These are phyloP conservation scores for Callyntrura guangdongensis DNA, from an alignment of 2,888 invertebrate genomes.

Conservation along the genomic window DNA sequence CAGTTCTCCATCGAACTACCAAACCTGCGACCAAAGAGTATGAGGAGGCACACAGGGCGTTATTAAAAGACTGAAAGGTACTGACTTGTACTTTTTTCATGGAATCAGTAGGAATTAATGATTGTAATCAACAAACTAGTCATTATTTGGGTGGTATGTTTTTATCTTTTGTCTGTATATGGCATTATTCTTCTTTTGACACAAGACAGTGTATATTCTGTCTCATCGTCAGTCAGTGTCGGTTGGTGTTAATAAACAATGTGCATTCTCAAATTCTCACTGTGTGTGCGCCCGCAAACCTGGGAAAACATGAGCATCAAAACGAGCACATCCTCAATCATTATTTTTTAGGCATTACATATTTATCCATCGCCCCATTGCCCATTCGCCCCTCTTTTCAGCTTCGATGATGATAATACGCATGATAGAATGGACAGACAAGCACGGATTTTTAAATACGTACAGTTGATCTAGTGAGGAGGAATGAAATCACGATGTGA, in stretches of 20 bases:
- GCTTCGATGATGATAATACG: background rate
- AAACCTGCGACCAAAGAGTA: no score
- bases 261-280: no score
- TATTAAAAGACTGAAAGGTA: conserved; percentile 60
- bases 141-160: conserved; percentile 76
- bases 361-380: no score
- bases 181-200: conserved; percentile 69
- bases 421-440: background rate
- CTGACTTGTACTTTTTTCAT: conserved; percentile 52
- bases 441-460: background rate
- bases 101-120: conserved; percentile 76
- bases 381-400: background rate
- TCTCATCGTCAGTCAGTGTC: background rate
- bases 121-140: conserved; percentile 73
- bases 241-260: background rate
- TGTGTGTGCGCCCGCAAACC: background rate
- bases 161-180: conserved; percentile 68
- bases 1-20: no score
- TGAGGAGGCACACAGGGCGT: conserved; percentile 55
- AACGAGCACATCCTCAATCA: conserved; percentile 8
- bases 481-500: no score
- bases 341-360: background rate
- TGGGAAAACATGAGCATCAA: conserved; percentile 34
- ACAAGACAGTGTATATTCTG: conserved; percentile 32
- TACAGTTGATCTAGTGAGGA: background rate